Evolutionary conservation across 2,888 invertebrate species (phyloP), one percentile per base, ranked within the genome.

Genomic region (Lottia gigantea): DNA sequence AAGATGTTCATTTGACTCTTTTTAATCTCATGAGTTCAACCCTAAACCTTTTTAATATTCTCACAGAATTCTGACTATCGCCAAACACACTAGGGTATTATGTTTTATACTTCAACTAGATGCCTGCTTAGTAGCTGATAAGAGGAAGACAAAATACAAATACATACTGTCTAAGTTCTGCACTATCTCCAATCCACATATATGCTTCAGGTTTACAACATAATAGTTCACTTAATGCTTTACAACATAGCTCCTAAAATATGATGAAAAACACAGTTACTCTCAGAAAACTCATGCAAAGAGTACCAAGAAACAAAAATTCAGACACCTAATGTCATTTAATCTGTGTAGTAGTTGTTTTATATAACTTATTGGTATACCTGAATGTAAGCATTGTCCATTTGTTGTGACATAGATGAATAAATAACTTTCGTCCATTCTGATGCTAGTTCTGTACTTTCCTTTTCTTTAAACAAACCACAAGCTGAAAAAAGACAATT

Each of bases 131-230:
- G 31, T n/a, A n/a, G n/a, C n/a, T n/a, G n/a, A n/a, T n/a, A 31
- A 31, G 31, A 31, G 6, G 40, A 40, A 8, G 7, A 40, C 40
- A 40, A 40, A 40, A 40, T 40, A 40, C 2, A 46, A 46, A 15
- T 55, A 71, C 80, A 71, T 66, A 82, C 83, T 83, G 82, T 69
- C 77, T 76, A 16, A 80, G 71, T 15, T 79, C 78, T 7, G 76
- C 40, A 64, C 77, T 78, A 46, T 84, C 83, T 15, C 85, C 85
- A 62, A 84, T 82, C 78, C 79, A 79, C 64, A 71, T 70, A 55
- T 76, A 74, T 8, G 78, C 77, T 31, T 77, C 78, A 31, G 81
- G 81, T 62, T 74, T 72, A 31, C 77, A 75, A 63, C 82, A 81
- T 46, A 85, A 70, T 19, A 85, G 68, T 14, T 73, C 75, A n/a